Conservation (phyloP, 2,888 invertebrate genomes). For the Thymelicus sylvestris region DNA sequence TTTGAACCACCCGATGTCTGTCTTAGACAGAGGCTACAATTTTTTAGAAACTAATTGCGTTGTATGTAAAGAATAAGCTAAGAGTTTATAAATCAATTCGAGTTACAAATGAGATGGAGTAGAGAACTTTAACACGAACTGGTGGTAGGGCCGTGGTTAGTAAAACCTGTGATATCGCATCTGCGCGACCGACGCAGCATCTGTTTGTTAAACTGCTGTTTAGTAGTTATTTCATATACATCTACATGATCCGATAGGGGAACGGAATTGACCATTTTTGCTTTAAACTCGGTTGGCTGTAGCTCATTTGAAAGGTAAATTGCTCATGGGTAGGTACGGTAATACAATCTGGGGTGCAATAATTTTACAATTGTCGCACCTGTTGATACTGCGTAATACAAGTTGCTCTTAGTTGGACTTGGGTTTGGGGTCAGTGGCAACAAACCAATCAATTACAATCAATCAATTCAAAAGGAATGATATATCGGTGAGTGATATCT, state of each 20-base stretch:
- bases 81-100: background rate
- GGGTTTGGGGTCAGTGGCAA: too few species aligned
- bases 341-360: background rate
- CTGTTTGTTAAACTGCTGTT: conserved; percentile 49
- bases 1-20: too few species aligned
- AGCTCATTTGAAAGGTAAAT: conserved; percentile 2
- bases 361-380: too few species aligned
- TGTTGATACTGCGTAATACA: too few species aligned
- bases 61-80: too few species aligned
- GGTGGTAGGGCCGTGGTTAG: conserved; percentile 16
- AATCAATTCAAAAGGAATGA: too few species aligned
- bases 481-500: too few species aligned
- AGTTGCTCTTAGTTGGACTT: too few species aligned
- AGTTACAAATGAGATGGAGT: background rate
- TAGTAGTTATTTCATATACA: conserved; percentile 28
- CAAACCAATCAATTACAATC: too few species aligned
- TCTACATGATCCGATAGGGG: conserved; percentile 28
- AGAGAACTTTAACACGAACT: background rate
- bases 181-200: conserved; percentile 47
- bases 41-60: too few species aligned
- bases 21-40: too few species aligned
- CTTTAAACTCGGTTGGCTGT: background rate
- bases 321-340: background rate
- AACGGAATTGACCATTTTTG: conserved; percentile 17
- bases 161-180: conserved; percentile 48